Evolutionary conservation across 1,140 invertebrate genomes (phyloP), one percentile per base, ranked within the genome.

Genomic region (Saccostrea cuccullata): DNA sequence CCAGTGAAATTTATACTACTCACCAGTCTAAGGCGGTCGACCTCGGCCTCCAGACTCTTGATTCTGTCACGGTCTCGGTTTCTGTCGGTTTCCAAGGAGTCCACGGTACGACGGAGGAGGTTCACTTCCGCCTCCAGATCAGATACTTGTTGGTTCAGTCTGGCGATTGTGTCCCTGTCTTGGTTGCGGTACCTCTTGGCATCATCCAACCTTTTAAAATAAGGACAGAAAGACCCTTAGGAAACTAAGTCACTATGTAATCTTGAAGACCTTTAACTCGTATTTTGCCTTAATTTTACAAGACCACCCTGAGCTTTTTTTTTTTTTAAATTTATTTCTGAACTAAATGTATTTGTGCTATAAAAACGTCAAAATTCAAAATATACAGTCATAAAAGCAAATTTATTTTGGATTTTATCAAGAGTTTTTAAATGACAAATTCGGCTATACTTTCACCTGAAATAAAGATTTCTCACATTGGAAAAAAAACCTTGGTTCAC

Each of bases 61-160:
- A 95, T 95, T 87, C 95, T 95, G 23, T 90, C 91, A 89, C 93
- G 95, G 87, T 95, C 94, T 47, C 95, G 90, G 85, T 92, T 94
- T 89, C 95, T 93, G 89, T 96, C 95, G 20, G 95, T 96, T 86
- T 96, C 96, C 86, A 96, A 89, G 85, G 94, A 94, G 86, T 95
- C 95, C 87, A 95, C 94, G 47, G 95, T 93, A 17, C 95, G 92
- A 55, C 95, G 92, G 40, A 96, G 92, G 93, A 96, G 94, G 91
- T 95, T 95, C 77, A 96, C 92, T 91, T 96, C 96, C 55, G 93
- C 94, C 89, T 96, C 95, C 83, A 95, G 93, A 90, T 96, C 95
- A 55, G 95, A 94, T 36, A 96, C 92, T 88, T 95, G 94, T 89
- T 96, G 95, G 88, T 95, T 95, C 87, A 94, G 94, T 89, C 94